phyloP scores from a whole-genome alignment of 2,888 invertebrate species.

The Zygothrica quintamaculata region DNA sequence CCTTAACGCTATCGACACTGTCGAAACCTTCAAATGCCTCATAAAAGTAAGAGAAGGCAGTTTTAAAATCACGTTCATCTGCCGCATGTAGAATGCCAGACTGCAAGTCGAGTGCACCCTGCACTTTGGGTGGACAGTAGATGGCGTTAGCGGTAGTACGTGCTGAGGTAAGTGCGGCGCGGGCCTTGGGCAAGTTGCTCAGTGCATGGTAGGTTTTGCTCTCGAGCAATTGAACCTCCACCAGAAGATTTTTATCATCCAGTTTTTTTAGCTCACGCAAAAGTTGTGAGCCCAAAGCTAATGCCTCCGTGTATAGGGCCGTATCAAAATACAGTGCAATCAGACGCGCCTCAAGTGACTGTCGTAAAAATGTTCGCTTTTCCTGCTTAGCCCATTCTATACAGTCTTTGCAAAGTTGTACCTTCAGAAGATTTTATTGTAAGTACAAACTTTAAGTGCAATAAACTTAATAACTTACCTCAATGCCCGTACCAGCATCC shows the following conservation, averaged over 20 bases:
- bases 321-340: constrained; percentile 98
- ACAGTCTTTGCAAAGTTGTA: constrained; percentile 97
- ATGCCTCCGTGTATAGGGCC: constrained; percentile 93
- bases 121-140: constrained; percentile 99
- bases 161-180: constrained; percentile 98
- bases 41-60: constrained; percentile 99
- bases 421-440: constrained; percentile 77
- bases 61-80: constrained; percentile 99
- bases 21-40: constrained; percentile 99
- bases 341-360: constrained; percentile 96
- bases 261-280: constrained; percentile 98
- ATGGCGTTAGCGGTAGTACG: constrained; percentile 99
- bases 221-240: constrained; percentile 98
- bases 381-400: constrained; percentile 99
- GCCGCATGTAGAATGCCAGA: constrained; percentile 99
- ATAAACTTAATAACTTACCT: constrained; percentile 83
- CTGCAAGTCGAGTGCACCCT: constrained; percentile 98
- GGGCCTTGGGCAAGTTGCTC: constrained; percentile 97
- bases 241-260: constrained; percentile 99
- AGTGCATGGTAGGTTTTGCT: constrained; percentile 99
- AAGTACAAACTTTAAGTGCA: too few relatives aligned
- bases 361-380: constrained; percentile 97
- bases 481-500: constrained; percentile 97
- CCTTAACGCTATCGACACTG: constrained; percentile 95
- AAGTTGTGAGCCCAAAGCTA: constrained; percentile 93